Conservation (phyloP, 2,888 invertebrate genomes). For the Blastobasis adustella region DNA sequence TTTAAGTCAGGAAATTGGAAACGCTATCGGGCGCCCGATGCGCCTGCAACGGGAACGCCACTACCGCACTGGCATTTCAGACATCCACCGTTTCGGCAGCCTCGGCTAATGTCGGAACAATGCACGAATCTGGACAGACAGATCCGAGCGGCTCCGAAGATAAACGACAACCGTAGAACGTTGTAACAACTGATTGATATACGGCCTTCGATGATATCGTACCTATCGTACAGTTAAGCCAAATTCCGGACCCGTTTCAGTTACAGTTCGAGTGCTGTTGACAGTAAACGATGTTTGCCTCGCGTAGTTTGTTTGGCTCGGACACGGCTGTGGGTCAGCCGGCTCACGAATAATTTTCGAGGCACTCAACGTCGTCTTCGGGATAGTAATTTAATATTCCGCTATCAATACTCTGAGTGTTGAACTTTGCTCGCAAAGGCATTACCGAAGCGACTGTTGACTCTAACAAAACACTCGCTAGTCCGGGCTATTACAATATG, state of each 20-base stretch:
- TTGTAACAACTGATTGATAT: constrained; percentile 73
- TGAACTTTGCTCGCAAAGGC: too few species aligned
- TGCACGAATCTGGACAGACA: constrained; percentile 70
- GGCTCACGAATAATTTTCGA: too few species aligned
- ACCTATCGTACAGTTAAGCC: constrained; percentile 44
- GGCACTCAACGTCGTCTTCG: too few species aligned
- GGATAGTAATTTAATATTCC: too few species aligned
- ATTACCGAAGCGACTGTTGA: too few species aligned
- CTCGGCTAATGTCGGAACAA: constrained; percentile 68
- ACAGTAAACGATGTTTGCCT: constrained; percentile 65
- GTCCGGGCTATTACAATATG: too few species aligned
- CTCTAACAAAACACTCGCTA: too few species aligned
- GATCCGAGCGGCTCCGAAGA: constrained; percentile 65
- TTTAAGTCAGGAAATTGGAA: constrained; percentile 74
- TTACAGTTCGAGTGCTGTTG: constrained; percentile 65
- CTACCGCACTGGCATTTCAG: constrained; percentile 63
- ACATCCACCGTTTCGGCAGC: constrained; percentile 64
- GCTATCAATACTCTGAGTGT: too few species aligned
- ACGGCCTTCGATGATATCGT: constrained; percentile 63
- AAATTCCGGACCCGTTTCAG: constrained; percentile 65
- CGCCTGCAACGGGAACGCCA: constrained; percentile 53
- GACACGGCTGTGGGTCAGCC: too few species aligned
- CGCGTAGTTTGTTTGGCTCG: constrained; percentile 21
- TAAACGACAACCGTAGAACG: constrained; percentile 69
- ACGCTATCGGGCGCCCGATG: constrained; percentile 63